phyloP scores from a whole-genome alignment of 2,797 vertebrate genomes.

The Pseudomugil gertrudae region DNA sequence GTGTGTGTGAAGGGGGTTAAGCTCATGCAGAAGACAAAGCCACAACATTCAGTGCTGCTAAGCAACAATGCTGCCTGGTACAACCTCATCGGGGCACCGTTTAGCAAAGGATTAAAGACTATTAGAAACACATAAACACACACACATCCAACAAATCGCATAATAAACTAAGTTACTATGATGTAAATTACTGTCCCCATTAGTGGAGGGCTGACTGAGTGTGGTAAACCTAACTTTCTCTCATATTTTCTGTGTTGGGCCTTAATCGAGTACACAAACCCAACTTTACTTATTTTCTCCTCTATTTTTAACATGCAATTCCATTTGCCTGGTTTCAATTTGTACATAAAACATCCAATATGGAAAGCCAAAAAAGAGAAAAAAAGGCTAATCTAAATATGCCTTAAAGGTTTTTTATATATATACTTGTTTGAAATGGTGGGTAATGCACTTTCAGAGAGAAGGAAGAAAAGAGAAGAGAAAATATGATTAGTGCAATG shows the following conservation, averaged over 20 bases:
- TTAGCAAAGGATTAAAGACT: conserved; percentile 75
- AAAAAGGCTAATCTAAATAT: not conserved
- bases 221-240: not conserved
- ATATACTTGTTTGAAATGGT: not conserved
- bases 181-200: conserved; percentile 33
- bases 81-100: conserved; percentile 73
- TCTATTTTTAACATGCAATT: not conserved
- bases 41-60: conserved; percentile 75
- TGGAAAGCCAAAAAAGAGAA: not conserved
- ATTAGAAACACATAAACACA: conserved; percentile 63
- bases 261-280: not conserved
- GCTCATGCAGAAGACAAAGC: conserved; percentile 82
- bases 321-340: not conserved
- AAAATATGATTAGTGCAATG: not conserved
- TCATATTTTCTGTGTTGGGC: not conserved
- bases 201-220: not conserved
- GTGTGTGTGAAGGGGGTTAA: conserved; percentile 74
- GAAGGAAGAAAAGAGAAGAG: not conserved
- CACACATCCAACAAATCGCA: conserved; percentile 18
- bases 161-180: conserved; percentile 44
- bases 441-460: not conserved
- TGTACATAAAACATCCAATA: not conserved
- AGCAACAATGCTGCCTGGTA: conserved; percentile 74
- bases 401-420: not conserved
- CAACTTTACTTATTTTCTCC: not conserved